Evolutionary conservation across 2,888 invertebrate species (phyloP).

Genomic region (Drosophila lutescens): DNA sequence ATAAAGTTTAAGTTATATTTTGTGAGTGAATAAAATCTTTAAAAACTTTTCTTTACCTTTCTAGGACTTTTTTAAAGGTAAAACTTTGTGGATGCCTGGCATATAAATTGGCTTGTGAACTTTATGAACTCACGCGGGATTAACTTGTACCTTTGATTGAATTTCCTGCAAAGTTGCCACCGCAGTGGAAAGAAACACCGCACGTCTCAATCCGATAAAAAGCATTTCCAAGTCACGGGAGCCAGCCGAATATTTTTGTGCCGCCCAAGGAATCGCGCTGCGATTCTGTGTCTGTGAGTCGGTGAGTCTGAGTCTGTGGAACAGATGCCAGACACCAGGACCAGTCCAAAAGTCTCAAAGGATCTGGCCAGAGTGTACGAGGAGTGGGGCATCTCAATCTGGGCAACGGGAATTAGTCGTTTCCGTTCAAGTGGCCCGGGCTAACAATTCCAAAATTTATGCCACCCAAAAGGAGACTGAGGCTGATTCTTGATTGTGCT

Average conservation of each 20-base stretch:
- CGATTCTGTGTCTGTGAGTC: constrained; percentile 31
- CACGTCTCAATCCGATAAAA: constrained; percentile 72
- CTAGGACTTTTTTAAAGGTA: constrained; percentile 17
- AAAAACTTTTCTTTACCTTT: constrained; percentile 26
- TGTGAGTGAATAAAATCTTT: background rate
- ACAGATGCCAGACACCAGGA: constrained; percentile 72
- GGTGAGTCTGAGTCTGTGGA: constrained; percentile 48
- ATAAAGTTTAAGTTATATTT: background rate
- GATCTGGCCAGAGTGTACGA: constrained; percentile 10
- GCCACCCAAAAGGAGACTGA: constrained; percentile 58
- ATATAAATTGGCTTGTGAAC: constrained; percentile 77
- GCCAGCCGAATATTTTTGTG: constrained; percentile 45
- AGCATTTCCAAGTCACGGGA: constrained; percentile 47
- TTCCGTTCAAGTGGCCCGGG: constrained; percentile 69
- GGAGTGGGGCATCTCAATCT: constrained; percentile 59
- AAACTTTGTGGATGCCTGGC: constrained; percentile 35
- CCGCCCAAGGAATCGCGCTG: constrained; percentile 41
- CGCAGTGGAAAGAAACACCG: constrained; percentile 18
- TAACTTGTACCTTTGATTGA: constrained; percentile 81
- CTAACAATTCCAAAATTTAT: constrained; percentile 77
- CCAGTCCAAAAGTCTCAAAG: constrained; percentile 24
- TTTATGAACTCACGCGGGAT: constrained; percentile 82
- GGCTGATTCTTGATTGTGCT: constrained; percentile 80
- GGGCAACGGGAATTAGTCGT: constrained; percentile 77
- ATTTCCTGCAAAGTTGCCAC: constrained; percentile 67